These are phyloP conservation scores for Nematostella vectensis DNA, from an alignment of 92 coral and sea anemone genomes.

Conservation along the genomic window DNA sequence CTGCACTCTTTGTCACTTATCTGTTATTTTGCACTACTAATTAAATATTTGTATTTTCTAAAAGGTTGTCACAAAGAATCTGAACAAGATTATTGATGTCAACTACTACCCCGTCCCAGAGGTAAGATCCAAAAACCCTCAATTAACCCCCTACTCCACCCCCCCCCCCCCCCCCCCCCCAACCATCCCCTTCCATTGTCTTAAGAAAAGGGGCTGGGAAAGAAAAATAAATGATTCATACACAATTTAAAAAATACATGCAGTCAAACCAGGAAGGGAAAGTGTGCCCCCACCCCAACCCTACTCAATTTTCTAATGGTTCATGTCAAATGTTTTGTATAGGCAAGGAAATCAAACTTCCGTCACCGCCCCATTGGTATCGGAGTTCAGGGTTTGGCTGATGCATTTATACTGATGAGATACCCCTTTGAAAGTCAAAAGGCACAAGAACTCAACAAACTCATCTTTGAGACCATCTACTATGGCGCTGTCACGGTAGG, in stretches of 20 bases:
- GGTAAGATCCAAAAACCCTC: slow-evolving; percentile 49
- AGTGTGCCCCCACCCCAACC: no score
- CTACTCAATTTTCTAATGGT: no score
- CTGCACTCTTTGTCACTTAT: not conserved
- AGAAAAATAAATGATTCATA: no score
- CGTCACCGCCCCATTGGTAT: slow-evolving; percentile 96
- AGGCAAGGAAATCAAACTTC: slow-evolving; percentile 87
- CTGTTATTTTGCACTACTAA: not conserved
- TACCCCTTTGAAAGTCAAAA: slow-evolving; percentile 84
- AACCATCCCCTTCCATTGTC: not conserved
- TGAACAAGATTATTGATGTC: slow-evolving; percentile 89
- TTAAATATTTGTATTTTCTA: not conserved
- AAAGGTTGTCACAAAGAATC: slow-evolving; percentile 86
- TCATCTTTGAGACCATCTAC: slow-evolving; percentile 92
- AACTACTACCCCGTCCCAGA: slow-evolving; percentile 95
- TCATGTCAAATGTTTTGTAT: no score
- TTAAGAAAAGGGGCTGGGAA: no score
- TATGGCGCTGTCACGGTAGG: slow-evolving; percentile 91
- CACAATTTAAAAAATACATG: no score
- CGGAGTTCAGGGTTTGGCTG: slow-evolving; percentile 98
- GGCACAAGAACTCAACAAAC: slow-evolving; percentile 74
- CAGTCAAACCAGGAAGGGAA: no score
- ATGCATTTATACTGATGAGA: slow-evolving; percentile 93
- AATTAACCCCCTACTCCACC: no score
- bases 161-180: no score